A percentile compares a stretch with the other conserved stretches of the same genome.
Evolutionary conservation across 2,888 invertebrate genomes (phyloP).

Genomic region (Hypomecis atomaria): DNA sequence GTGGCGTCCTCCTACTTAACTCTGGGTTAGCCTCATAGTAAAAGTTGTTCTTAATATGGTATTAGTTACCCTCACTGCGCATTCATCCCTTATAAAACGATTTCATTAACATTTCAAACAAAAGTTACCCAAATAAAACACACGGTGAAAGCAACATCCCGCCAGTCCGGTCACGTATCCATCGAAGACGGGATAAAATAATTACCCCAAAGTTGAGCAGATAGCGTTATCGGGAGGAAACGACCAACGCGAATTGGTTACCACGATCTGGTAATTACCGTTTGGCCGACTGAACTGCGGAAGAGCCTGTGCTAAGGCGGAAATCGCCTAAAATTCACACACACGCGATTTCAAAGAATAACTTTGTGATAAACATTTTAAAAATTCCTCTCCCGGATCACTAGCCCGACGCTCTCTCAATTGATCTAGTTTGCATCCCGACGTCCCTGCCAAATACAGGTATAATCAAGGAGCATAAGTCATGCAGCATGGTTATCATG

Average conservation of each 20-base stretch:
- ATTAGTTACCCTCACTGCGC: no score
- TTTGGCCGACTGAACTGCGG: not conserved
- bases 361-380: not conserved
- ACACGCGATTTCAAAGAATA: no score
- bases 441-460: no score
- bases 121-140: not conserved
- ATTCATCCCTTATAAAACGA: not conserved
- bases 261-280: conserved; percentile 31
- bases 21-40: not conserved
- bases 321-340: not conserved
- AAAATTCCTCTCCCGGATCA: no score
- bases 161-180: conserved; percentile 19
- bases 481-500: no score
- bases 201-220: conserved; percentile 13
- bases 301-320: not conserved
- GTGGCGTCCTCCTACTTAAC: no score
- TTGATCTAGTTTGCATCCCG: no score
- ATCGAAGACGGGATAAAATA: conserved; percentile 25
- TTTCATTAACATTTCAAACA: conserved; percentile 1
- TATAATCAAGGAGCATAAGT: no score
- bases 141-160: not conserved
- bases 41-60: no score
- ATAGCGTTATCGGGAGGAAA: conserved; percentile 26
- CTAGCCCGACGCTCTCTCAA: no score
- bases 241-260: conserved; percentile 17